Evolutionary conservation across 1,140 invertebrate species (phyloP).

Genomic region (Stratiolaelaps scimitus): DNA sequence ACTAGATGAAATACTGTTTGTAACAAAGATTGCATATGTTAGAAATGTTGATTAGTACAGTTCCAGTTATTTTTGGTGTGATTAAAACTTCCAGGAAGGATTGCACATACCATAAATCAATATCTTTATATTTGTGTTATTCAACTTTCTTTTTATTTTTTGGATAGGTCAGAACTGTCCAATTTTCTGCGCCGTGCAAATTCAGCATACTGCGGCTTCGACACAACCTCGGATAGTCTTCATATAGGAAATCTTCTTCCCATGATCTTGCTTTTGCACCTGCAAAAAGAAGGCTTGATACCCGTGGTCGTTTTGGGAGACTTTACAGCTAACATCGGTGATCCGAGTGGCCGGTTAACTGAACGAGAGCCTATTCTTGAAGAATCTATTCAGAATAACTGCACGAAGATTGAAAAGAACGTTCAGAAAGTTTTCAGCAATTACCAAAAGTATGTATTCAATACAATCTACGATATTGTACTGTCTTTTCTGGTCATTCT

Average conservation of each 20-base stretch:
- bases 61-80: too few species aligned
- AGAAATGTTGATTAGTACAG: too few species aligned
- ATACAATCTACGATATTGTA: too few species aligned
- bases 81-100: too few species aligned
- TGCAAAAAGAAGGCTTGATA: conserved; percentile 74
- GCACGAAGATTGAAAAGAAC: conserved; percentile 55
- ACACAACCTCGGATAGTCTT: conserved; percentile 88
- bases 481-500: too few species aligned
- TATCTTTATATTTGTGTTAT: too few species aligned
- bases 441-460: conserved; percentile 51
- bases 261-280: conserved; percentile 80
- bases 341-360: conserved; percentile 73
- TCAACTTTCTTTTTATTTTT: too few species aligned
- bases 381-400: conserved; percentile 52
- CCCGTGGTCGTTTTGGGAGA: conserved; percentile 80
- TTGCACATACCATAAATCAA: too few species aligned
- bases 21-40: too few species aligned
- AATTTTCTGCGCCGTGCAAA: too few species aligned
- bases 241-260: conserved; percentile 91
- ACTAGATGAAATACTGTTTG: too few species aligned
- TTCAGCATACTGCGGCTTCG: conserved; percentile 89
- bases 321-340: conserved; percentile 83
- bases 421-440: conserved; percentile 69
- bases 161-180: too few species aligned
- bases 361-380: conserved; percentile 52